These are phyloP conservation scores for Leptinotarsa lineolata DNA, from an alignment of 1,140 invertebrate species.

Conservation along the genomic window DNA sequence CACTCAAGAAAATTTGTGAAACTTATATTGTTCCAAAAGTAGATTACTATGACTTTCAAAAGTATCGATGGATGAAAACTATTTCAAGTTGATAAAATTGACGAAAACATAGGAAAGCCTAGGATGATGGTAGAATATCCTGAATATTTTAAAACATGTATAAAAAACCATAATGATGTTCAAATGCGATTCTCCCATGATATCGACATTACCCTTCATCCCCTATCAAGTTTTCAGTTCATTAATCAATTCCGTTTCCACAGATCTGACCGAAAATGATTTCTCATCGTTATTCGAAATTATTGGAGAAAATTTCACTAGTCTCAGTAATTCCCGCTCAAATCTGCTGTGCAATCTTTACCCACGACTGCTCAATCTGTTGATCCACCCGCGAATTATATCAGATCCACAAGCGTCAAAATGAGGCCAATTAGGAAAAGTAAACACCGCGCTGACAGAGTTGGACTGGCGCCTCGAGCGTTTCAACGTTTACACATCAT, in stretches of 20 bases:
- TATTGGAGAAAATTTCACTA: neutral
- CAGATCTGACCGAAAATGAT: neutral
- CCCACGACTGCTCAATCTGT: constrained; percentile 7
- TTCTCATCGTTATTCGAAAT: constrained; percentile 1
- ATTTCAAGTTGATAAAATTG: too few relatives aligned
- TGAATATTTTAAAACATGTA: too few relatives aligned
- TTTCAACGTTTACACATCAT: constrained; percentile 16
- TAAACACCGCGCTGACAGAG: constrained; percentile 3
- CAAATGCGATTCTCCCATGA: too few relatives aligned
- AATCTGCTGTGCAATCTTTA: constrained; percentile 2
- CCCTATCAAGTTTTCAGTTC: neutral
- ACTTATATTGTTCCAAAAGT: too few relatives aligned
- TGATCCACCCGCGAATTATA: neutral
- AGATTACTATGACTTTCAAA: too few relatives aligned
- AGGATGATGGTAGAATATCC: too few relatives aligned
- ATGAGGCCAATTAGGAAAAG: constrained; percentile 15
- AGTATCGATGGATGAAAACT: too few relatives aligned
- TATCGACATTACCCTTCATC: too few relatives aligned
- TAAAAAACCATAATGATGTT: too few relatives aligned
- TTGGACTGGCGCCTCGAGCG: neutral
- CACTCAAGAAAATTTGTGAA: too few relatives aligned
- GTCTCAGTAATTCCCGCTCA: neutral
- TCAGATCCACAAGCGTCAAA: neutral
- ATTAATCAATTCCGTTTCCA: neutral
- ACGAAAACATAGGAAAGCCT: too few relatives aligned